Evolutionary conservation across 2,113 vertebrate species (phyloP).

Genomic region (Picathartes gymnocephalus): DNA sequence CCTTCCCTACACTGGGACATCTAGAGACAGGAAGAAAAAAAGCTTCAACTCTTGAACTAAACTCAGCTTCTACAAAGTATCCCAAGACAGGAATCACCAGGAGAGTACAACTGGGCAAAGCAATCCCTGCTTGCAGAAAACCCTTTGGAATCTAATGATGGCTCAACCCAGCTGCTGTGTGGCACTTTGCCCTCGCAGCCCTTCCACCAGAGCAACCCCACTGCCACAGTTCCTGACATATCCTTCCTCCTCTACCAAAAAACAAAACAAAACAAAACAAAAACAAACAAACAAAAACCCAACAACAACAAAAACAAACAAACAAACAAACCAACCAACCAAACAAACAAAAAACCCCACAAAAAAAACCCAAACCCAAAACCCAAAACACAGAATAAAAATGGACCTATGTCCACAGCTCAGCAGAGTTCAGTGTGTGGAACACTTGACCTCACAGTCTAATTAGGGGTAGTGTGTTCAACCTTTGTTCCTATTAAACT

Average conservation of each 20-base stretch:
- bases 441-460: neutral
- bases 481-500: neutral
- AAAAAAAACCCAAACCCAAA: too few species aligned
- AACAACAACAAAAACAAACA: too few species aligned
- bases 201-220: neutral
- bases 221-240: neutral
- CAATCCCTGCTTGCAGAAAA: neutral
- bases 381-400: too few species aligned
- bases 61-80: neutral
- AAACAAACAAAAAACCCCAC: too few species aligned
- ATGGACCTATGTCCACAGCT: neutral
- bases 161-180: neutral
- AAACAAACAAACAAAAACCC: too few species aligned
- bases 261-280: neutral
- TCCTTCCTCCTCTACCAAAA: neutral
- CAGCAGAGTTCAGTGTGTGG: neutral
- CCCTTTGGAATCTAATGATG: fast-evolving
- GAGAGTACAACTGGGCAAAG: neutral
- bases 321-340: too few species aligned
- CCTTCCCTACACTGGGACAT: neutral
- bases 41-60: neutral
- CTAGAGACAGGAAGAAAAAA: neutral
- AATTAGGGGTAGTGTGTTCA: neutral
- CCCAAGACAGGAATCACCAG: neutral
- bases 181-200: neutral